Conservation (phyloP, 2,797 vertebrate species). For the Propithecus perrieri region DNA sequence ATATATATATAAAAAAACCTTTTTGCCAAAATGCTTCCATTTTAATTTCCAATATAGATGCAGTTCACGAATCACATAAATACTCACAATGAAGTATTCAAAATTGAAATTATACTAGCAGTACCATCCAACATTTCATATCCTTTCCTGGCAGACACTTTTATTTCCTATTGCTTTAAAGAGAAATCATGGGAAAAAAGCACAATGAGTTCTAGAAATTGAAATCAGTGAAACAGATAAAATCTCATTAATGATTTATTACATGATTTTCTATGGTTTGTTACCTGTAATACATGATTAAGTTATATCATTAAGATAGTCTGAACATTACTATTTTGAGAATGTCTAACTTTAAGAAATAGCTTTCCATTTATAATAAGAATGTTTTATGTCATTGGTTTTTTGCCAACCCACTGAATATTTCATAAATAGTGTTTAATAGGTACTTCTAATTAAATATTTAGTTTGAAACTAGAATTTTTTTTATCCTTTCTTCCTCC, state of each 20-base stretch:
- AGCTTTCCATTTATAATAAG: slow-evolving; percentile 23
- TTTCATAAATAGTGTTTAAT: slow-evolving; percentile 16
- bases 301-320: slow-evolving; percentile 42
- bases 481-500: not conserved
- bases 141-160: not conserved
- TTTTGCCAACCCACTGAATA: not conserved
- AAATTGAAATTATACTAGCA: not conserved
- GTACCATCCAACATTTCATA: not conserved
- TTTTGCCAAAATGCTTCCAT: not conserved
- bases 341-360: slow-evolving; percentile 24
- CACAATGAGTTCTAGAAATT: slow-evolving; percentile 47
- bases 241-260: slow-evolving; percentile 64
- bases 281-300: slow-evolving; percentile 60
- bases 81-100: not conserved
- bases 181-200: slow-evolving; percentile 20
- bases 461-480: not conserved
- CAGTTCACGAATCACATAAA: slow-evolving; percentile 2
- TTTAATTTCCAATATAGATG: not conserved
- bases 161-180: slow-evolving; percentile 41
- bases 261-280: slow-evolving; percentile 51
- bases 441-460: not conserved
- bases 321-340: slow-evolving; percentile 25
- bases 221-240: slow-evolving; percentile 62
- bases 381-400: not conserved
- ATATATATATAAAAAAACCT: not conserved